These are phyloP conservation scores for Chelon labrosus DNA, from an alignment of 2,797 vertebrate species.

Conservation along the genomic window DNA sequence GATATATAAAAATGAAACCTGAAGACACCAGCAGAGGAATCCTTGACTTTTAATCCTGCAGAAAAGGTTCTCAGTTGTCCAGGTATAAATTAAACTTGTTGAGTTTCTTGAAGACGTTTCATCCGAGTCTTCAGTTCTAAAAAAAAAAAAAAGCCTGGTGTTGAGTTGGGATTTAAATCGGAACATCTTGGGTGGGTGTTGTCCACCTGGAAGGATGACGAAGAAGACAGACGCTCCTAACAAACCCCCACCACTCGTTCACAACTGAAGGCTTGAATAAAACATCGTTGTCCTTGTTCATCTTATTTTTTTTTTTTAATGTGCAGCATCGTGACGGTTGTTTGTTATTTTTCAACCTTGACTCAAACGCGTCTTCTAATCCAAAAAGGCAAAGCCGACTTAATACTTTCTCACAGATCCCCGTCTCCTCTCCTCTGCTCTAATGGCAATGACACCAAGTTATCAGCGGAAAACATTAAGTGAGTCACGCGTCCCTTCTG, in stretches of 20 bases:
- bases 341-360: slow-evolving; percentile 25
- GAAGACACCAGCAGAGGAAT: slow-evolving; percentile 9
- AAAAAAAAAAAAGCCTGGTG: too few species aligned
- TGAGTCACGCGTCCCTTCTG: slow-evolving; percentile 19
- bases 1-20: neutral
- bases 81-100: too few species aligned
- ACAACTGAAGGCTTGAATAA: too few species aligned
- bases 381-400: slow-evolving; percentile 55
- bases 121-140: too few species aligned
- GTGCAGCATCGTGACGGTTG: slow-evolving; percentile 2
- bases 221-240: too few species aligned
- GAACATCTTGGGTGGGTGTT: too few species aligned
- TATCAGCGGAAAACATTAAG: slow-evolving; percentile 25
- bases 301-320: too few species aligned
- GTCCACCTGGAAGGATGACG: too few species aligned
- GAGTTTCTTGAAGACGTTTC: too few species aligned
- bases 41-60: slow-evolving; percentile 42
- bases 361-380: slow-evolving; percentile 37
- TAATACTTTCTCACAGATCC: slow-evolving; percentile 33
- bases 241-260: too few species aligned
- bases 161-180: too few species aligned
- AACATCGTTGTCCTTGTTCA: too few species aligned
- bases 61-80: neutral
- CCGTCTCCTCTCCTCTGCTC: slow-evolving; percentile 23
- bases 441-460: slow-evolving; percentile 37